These are phyloP conservation scores for Bucco capensis DNA, from an alignment of 2,113 vertebrate species.

Conservation along the genomic window DNA sequence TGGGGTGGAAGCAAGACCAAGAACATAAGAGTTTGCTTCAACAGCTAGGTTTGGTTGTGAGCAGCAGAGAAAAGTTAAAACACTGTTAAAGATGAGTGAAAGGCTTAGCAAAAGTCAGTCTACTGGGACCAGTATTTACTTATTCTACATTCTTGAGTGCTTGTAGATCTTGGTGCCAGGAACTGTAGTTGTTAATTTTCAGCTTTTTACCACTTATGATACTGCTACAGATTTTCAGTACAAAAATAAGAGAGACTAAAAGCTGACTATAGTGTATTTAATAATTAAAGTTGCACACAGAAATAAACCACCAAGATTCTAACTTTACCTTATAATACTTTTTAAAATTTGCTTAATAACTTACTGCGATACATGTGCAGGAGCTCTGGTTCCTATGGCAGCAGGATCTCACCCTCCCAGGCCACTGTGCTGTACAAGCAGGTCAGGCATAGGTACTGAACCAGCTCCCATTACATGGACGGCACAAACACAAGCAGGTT, in stretches of 20 bases:
- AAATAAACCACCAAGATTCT: background rate
- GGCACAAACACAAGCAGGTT: background rate
- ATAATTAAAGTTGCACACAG: background rate
- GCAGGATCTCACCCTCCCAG: background rate
- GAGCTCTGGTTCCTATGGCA: background rate
- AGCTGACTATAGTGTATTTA: background rate
- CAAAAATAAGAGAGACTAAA: background rate
- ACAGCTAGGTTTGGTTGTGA: background rate
- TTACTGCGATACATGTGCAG: background rate
- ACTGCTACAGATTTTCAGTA: background rate
- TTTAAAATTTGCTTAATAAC: background rate
- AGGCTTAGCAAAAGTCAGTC: background rate
- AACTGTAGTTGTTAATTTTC: background rate
- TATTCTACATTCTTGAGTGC: background rate
- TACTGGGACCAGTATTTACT: background rate
- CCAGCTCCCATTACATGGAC: background rate
- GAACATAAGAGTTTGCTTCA: background rate
- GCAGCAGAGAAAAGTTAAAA: background rate
- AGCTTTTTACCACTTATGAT: background rate
- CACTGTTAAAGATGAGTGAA: background rate
- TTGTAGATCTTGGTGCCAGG: background rate
- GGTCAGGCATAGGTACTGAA: background rate
- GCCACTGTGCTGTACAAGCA: background rate
- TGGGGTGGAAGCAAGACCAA: background rate
- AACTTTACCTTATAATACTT: background rate